Conservation (phyloP, 2,113 vertebrate genomes). For the Oceanites oceanicus region DNA sequence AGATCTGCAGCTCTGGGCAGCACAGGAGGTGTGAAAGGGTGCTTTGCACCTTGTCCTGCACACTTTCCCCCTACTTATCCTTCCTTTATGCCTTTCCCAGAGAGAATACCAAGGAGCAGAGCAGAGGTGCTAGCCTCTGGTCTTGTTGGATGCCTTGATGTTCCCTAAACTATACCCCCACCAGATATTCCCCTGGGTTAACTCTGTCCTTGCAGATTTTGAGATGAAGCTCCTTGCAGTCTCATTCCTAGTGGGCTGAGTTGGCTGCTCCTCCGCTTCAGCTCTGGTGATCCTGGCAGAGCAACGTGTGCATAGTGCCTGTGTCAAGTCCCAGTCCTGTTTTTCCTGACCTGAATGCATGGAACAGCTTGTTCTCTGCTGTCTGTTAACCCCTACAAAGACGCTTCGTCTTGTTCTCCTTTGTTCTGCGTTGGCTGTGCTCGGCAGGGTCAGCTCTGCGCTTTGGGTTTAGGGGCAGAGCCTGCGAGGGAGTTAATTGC, state of each 20-base stretch:
- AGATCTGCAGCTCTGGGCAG: neutral
- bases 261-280: neutral
- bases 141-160: neutral
- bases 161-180: neutral
- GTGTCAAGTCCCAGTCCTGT: neutral
- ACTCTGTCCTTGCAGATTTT: neutral
- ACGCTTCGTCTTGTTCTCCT: neutral
- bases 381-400: constrained; percentile 39
- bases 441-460: neutral
- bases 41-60: neutral
- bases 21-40: neutral
- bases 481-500: neutral
- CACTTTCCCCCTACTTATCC: neutral
- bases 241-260: neutral
- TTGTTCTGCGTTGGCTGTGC: neutral
- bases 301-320: neutral
- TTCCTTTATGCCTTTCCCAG: neutral
- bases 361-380: constrained; percentile 43
- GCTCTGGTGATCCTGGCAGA: neutral
- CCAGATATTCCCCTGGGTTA: neutral
- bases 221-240: neutral
- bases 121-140: neutral
- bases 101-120: neutral
- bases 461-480: neutral
- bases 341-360: constrained; percentile 17